Evolutionary conservation across 2,888 invertebrate genomes (phyloP), one percentile per base, ranked within the genome.

Genomic region (Drosophila pseudotakahashii): DNA sequence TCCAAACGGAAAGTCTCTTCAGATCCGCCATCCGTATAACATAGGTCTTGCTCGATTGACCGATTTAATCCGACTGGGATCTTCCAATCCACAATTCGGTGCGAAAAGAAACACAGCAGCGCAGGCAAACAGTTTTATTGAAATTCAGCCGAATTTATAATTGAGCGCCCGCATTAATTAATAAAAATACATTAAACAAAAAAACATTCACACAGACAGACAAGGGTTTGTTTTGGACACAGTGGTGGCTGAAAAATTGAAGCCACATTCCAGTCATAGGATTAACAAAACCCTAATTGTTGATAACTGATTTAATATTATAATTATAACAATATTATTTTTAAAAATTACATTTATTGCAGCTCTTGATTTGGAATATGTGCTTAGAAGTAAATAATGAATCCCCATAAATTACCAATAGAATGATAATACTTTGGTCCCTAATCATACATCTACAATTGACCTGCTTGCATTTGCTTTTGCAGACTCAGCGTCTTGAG

Each of bases 161-260:
- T 62, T 61, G 54, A 71, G 52, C 16, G 61, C 55, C 61, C 71
- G 73, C 76, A 74, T 74, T 74, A 74, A 74, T 74, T 74, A 74
- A 62, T 62, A 50, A 61, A 60, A 70, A 62, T 75, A 69, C 75
- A 73, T 75, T 54, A 55, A 54, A 57, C 67, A 66, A 66, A 63
- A 64, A 51, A 52, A 9, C 5, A 7, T 11, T 11, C 52, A 61
- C 50, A 59, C 42, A 55, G 41, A n/a, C 55, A 48, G 16, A 7
- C 39, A 48, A 62, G 55, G 41, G 62, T 63, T 58, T 58, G 57
- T 58, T 63, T 63, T 58, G 57, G 44, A n/a, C 19, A 64, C 64
- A 64, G 50, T 58, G 51, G 45, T 32, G 64, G 51, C 23, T 7
- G 32, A 23, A 37, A 51, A 45, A 47, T 51, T 37, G 26, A n/a